Evolutionary conservation across 2,888 invertebrate genomes (phyloP).

Genomic region (Trichogramma dendrolimi): DNA sequence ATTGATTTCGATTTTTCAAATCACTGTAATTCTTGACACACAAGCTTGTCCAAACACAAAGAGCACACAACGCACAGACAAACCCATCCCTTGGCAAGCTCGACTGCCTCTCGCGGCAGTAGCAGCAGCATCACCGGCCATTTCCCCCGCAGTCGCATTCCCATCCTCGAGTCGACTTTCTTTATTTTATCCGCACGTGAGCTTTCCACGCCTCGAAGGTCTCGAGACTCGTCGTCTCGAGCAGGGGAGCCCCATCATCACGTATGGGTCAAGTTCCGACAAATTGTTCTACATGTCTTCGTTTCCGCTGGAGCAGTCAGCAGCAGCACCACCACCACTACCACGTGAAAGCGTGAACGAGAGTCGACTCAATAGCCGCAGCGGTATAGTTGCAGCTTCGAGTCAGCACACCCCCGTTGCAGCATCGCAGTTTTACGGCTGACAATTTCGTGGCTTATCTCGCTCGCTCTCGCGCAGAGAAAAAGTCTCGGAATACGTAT

Average conservation of each 20-base stretch:
- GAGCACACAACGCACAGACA: too few species aligned
- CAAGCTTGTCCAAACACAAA: too few species aligned
- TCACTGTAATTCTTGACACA: too few species aligned
- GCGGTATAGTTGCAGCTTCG: neutral
- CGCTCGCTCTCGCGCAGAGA: slow-evolving; percentile 11
- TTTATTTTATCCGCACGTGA: too few species aligned
- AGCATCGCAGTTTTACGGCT: slow-evolving; percentile 4
- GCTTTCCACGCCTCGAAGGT: too few species aligned
- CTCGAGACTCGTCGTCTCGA: too few species aligned
- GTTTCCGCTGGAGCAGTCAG: slow-evolving; percentile 25
- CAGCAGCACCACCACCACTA: slow-evolving; percentile 30
- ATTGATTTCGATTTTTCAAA: too few species aligned
- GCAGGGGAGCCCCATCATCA: slow-evolving; percentile 9
- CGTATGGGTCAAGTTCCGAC: slow-evolving; percentile 7
- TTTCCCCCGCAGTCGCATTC: too few species aligned
- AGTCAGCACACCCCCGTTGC: neutral
- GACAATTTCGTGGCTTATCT: slow-evolving; percentile 16
- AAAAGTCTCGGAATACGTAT: slow-evolving; percentile 4
- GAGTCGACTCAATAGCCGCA: neutral
- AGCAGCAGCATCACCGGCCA: too few species aligned
- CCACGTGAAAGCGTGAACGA: slow-evolving; percentile 9
- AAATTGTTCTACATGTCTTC: slow-evolving; percentile 27
- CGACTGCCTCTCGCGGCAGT: too few species aligned
- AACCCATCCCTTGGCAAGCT: too few species aligned
- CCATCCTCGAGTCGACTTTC: too few species aligned